Base-by-base conservation (phyloP, 2,113 vertebrate genomes). In the zebrafish (Danio rerio) region DNA sequence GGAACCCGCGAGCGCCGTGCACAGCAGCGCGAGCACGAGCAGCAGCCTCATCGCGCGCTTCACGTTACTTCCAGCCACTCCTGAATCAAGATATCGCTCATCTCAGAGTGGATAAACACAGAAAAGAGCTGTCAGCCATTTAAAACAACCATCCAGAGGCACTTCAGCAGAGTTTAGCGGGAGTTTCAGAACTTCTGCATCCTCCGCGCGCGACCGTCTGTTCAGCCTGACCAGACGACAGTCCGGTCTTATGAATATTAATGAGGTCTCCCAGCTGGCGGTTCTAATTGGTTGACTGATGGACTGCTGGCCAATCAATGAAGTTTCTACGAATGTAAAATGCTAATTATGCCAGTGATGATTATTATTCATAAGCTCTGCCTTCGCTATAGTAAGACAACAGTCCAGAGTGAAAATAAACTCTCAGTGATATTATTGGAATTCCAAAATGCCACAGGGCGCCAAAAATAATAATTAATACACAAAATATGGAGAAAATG, bases 61-160 rank as follows among this genome's bases (percentile, higher is more conserved):
- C 72, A 88, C 43, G 89, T 92, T 61, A 90, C 86, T 50, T 90
- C 92, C 88, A 87, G 84, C 87, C 89, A 88, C 75, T 78, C 55
- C 63, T 56, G 80, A 52, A 40, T 78, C 69, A 56, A 52, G 53
- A 78, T 74, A 78, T 61, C 80, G 80, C 90, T 56, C 92, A 91
- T 92, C 84, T 93, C 92, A 78, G 53, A 21, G 53, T 5, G 0
- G 53, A 68, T 82, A 61, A 69, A 73, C 42, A n/a, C 12, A 71
- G 88, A 31, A 31, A 31, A 31, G 31, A 31, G 31, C 31, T 31
- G 31, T 31, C 31, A 31, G 31, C 31, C 31, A 31, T 31, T 31
- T 2, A 31, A 31, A 31, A 31, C 31, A 31, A 31, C 3, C 31
- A 31, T 31, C 31, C 31, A 31, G 31, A 31, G 31, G 31, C 31